A percentile compares a stretch with the other conserved stretches of the same genome.
Conservation (phyloP, 2,113 vertebrate species). For the Solenodon paradoxus region DNA sequence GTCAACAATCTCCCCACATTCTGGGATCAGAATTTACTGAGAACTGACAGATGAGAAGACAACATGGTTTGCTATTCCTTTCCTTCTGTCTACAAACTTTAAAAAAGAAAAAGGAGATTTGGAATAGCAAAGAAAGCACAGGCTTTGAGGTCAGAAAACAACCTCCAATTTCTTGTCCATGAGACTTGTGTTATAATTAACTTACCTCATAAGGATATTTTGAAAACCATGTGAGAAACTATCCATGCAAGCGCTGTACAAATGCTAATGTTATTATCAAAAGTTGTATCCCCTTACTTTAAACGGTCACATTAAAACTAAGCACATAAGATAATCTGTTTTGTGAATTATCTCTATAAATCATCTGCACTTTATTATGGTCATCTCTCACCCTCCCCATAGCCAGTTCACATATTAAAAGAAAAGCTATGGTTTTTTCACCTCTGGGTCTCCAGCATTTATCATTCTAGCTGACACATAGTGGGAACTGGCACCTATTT, state of each 20-base stretch:
- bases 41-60: background rate
- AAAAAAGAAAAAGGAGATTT: background rate
- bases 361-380: background rate
- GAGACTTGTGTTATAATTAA: constrained; percentile 33
- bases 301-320: background rate
- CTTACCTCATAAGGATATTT: background rate
- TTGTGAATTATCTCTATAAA: background rate
- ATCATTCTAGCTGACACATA: background rate
- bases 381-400: background rate
- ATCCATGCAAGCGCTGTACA: background rate
- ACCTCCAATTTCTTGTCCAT: background rate
- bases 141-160: background rate
- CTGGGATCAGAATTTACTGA: background rate
- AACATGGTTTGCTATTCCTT: background rate
- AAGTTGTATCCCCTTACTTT: background rate
- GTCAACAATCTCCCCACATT: background rate
- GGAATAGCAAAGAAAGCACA: background rate
- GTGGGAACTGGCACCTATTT: background rate
- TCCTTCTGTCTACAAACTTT: background rate
- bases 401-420: background rate
- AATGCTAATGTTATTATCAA: background rate
- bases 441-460: background rate
- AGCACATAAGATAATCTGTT: background rate
- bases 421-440: background rate
- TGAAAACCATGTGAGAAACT: background rate